A percentile compares a stretch with the other conserved stretches of the same genome.
Conservation (phyloP, 2,888 invertebrate species). For the Campoplex nolae region DNA sequence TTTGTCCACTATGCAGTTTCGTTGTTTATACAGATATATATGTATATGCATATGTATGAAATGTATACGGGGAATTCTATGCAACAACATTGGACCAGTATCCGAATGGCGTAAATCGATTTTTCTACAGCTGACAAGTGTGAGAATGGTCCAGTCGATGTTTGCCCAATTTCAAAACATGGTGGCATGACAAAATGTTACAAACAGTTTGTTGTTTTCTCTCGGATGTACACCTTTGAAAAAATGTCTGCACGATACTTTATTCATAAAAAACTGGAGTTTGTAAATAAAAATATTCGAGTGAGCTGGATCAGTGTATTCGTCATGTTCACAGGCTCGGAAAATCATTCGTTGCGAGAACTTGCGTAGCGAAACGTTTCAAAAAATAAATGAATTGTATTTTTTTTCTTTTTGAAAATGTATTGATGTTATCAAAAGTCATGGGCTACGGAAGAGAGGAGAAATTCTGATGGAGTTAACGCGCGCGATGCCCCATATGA, state of each 20-base stretch:
- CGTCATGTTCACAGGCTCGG: neutral
- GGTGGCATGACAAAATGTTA: neutral
- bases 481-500: slow-evolving; percentile 7
- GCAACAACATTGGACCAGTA: neutral
- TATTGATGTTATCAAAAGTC: neutral
- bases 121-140: neutral
- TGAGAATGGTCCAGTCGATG: neutral
- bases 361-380: neutral
- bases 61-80: neutral
- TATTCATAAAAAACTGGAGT: neutral
- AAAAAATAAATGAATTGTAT: neutral
- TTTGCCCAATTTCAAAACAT: neutral
- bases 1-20: slow-evolving; percentile 58
- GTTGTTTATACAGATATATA: slow-evolving; percentile 19
- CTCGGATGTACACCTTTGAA: neutral
- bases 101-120: neutral
- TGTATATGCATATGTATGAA: neutral
- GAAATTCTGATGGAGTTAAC: neutral
- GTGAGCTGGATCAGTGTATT: neutral
- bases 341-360: neutral
- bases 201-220: neutral
- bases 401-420: neutral
- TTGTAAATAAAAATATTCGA: neutral
- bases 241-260: neutral
- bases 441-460: neutral